These are phyloP conservation scores for Eulithis testata DNA, from an alignment of 2,888 invertebrate species.

Conservation along the genomic window DNA sequence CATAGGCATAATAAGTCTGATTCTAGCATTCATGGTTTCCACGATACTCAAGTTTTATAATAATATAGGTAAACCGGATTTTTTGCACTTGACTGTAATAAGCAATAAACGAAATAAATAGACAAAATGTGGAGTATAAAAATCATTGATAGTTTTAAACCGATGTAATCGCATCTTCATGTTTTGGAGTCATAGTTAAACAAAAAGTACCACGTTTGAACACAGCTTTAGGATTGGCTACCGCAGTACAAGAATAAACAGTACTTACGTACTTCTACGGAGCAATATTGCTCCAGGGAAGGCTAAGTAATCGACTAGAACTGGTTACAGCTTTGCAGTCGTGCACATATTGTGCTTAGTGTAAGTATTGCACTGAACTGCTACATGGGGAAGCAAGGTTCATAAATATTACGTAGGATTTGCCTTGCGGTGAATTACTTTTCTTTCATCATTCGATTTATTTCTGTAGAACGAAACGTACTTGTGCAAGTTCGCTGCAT, in stretches of 20 bases:
- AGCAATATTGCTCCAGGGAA: conserved; percentile 19
- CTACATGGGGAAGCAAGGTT: conserved; percentile 1
- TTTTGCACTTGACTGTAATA: too few relatives aligned
- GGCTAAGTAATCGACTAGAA: conserved; percentile 15
- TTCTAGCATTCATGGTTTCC: too few relatives aligned
- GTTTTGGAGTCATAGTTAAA: too few relatives aligned
- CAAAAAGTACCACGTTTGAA: too few relatives aligned
- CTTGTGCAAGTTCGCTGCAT: neutral
- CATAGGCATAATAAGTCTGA: too few relatives aligned
- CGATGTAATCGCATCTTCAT: too few relatives aligned
- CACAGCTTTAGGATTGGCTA: neutral
- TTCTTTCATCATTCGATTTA: neutral
- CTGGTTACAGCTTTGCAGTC: conserved; percentile 8
- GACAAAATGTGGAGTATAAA: too few relatives aligned
- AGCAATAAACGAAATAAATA: too few relatives aligned
- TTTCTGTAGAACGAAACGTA: neutral
- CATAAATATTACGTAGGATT: conserved; percentile 20
- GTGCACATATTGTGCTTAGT: conserved; percentile 14
- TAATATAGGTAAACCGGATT: too few relatives aligned
- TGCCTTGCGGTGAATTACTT: neutral
- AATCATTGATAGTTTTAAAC: too few relatives aligned
- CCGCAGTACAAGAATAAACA: conserved; percentile 8
- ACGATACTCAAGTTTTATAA: too few relatives aligned
- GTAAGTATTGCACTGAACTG: conserved; percentile 3
- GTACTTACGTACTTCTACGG: conserved; percentile 6